Percentiles rank a stretch among this genome's conserved stretches.
phyloP scores from a whole-genome alignment of 2,888 invertebrate genomes.

The Morinoia aosen region DNA sequence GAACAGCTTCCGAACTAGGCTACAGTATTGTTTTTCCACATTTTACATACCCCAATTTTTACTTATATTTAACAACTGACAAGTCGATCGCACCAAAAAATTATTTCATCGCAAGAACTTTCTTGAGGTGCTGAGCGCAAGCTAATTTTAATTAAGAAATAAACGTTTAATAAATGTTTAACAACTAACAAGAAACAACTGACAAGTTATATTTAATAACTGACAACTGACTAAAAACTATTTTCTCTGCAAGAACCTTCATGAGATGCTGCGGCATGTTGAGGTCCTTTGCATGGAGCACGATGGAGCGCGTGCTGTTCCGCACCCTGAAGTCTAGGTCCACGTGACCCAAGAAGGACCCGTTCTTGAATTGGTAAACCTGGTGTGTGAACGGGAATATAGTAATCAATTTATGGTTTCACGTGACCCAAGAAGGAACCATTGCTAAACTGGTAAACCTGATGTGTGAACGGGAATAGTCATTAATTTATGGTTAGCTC shows the following conservation, averaged over 20 bases:
- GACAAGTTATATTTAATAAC: no score
- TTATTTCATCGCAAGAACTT: no score
- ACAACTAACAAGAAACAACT: no score
- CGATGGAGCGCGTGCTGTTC: conserved; percentile 10
- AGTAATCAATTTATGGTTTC: neutral
- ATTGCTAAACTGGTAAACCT: conserved; percentile 37
- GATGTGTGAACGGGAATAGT: neutral
- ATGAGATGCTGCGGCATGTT: neutral
- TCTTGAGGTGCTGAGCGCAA: no score
- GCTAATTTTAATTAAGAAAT: no score
- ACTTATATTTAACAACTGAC: no score
- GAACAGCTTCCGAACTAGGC: no score
- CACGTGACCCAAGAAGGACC: conserved; percentile 36
- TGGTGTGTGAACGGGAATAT: neutral
- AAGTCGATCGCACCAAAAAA: no score
- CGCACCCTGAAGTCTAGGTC: neutral
- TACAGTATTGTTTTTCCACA: no score
- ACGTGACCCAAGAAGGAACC: conserved; percentile 26
- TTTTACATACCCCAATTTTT: no score
- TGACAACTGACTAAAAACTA: neutral
- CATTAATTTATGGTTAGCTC: neutral
- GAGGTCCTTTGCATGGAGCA: neutral
- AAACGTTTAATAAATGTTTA: no score
- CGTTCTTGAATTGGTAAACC: conserved; percentile 38
- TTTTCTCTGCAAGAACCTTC: neutral